These are phyloP conservation scores for Cephus rjabovi DNA, from an alignment of 2,888 invertebrate species.

Conservation along the genomic window DNA sequence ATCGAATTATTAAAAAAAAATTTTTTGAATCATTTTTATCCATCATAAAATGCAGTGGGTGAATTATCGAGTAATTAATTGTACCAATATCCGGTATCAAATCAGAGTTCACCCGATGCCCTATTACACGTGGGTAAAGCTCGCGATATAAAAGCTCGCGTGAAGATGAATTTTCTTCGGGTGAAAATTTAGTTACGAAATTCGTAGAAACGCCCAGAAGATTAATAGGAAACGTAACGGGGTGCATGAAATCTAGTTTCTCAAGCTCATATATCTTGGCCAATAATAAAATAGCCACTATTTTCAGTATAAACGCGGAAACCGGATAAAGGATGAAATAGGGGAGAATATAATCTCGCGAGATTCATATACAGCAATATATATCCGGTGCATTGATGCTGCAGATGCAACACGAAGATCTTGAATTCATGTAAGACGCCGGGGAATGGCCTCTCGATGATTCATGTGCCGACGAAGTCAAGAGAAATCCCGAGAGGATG, in stretches of 20 bases:
- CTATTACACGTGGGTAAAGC: not conserved
- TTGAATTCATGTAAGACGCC: not conserved
- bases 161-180: not conserved
- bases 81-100: not conserved
- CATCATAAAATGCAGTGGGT: not conserved
- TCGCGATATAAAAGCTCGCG: too few relatives aligned
- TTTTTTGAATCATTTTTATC: not conserved
- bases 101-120: not conserved
- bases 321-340: not conserved
- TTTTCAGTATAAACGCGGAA: not conserved
- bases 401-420: not conserved
- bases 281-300: not conserved
- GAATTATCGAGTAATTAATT: not conserved
- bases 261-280: not conserved
- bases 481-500: not conserved
- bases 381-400: not conserved
- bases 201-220: not conserved
- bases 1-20: not conserved
- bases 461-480: not conserved
- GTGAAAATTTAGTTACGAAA: not conserved
- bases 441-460: not conserved
- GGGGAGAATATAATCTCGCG: not conserved
- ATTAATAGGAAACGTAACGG: not conserved
- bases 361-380: not conserved
- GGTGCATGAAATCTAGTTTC: not conserved